Evolutionary conservation across 2,113 vertebrate species (phyloP).

Genomic region (Leptodactylus fuscus): DNA sequence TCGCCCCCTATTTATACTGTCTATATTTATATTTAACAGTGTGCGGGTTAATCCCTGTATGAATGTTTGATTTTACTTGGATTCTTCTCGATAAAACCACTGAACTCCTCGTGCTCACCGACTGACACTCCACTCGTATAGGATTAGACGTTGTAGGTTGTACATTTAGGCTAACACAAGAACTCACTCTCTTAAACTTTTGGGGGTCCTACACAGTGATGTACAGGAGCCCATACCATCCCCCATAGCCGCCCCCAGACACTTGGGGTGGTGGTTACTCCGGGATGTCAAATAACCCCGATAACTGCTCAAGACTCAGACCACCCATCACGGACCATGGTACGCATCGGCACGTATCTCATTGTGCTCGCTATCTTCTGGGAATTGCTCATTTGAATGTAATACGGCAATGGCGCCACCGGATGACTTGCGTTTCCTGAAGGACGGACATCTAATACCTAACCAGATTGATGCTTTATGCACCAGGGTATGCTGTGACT

Average conservation of each 20-base stretch:
- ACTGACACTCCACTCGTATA: constrained; percentile 3
- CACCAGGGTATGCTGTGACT: constrained; percentile 15
- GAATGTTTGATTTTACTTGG: not conserved
- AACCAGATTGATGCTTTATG: not conserved
- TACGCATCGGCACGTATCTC: not conserved
- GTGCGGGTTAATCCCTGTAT: constrained; percentile 1
- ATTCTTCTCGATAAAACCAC: constrained; percentile 2
- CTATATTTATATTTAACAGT: constrained; percentile 39
- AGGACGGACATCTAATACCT: not conserved
- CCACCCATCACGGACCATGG: not conserved
- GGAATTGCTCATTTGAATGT: constrained; percentile 18
- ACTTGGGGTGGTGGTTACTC: no score
- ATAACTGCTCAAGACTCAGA: not conserved
- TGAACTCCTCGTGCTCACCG: not conserved
- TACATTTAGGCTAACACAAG: not conserved
- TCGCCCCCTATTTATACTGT: constrained; percentile 33
- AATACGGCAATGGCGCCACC: not conserved
- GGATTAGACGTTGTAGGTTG: not conserved
- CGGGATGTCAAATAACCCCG: no score
- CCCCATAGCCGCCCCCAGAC: no score
- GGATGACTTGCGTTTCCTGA: not conserved
- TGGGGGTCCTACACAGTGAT: no score
- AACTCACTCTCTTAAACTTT: not conserved
- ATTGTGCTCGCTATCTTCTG: not conserved
- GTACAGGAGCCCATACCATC: no score